phyloP scores from a whole-genome alignment of 1,140 invertebrate genomes.

The Heliothis virescens region DNA sequence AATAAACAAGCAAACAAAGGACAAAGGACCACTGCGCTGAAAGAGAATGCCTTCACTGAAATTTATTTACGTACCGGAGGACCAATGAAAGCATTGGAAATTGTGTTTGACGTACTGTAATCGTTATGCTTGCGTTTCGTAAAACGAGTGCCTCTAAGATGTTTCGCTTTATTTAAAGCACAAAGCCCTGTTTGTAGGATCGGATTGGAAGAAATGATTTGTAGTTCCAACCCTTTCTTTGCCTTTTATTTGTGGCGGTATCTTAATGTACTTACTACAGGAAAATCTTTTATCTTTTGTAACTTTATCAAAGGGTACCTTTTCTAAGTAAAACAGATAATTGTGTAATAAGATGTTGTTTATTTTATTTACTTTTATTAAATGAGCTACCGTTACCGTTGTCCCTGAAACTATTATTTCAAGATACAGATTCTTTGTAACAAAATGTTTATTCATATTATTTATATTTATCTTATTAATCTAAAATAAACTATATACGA shows the following conservation, averaged over 20 bases:
- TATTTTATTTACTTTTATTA: too few species aligned
- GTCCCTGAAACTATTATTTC: too few species aligned
- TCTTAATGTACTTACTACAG: not conserved
- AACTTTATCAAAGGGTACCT: not conserved
- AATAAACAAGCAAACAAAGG: slow-evolving; percentile 62
- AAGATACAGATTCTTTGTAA: too few species aligned
- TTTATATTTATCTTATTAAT: too few species aligned
- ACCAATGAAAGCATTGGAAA: slow-evolving; percentile 48
- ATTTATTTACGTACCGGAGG: slow-evolving; percentile 47
- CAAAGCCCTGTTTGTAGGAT: slow-evolving; percentile 17
- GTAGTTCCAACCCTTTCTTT: slow-evolving; percentile 20
- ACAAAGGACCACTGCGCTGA: slow-evolving; percentile 54
- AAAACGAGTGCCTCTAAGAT: slow-evolving; percentile 41
- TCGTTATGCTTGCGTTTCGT: slow-evolving; percentile 36
- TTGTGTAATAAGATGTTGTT: too few species aligned
- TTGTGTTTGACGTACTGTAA: slow-evolving; percentile 46
- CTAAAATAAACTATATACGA: too few species aligned
- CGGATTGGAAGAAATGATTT: slow-evolving; percentile 30
- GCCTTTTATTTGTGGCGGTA: not conserved
- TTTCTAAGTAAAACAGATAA: not conserved
- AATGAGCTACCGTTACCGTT: too few species aligned
- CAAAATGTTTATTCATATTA: too few species aligned
- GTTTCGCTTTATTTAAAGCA: slow-evolving; percentile 44
- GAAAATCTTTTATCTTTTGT: not conserved
- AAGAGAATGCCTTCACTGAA: slow-evolving; percentile 52